phyloP scores from a whole-genome alignment of 2,797 vertebrate species.

The Rhinichthys osculus region DNA sequence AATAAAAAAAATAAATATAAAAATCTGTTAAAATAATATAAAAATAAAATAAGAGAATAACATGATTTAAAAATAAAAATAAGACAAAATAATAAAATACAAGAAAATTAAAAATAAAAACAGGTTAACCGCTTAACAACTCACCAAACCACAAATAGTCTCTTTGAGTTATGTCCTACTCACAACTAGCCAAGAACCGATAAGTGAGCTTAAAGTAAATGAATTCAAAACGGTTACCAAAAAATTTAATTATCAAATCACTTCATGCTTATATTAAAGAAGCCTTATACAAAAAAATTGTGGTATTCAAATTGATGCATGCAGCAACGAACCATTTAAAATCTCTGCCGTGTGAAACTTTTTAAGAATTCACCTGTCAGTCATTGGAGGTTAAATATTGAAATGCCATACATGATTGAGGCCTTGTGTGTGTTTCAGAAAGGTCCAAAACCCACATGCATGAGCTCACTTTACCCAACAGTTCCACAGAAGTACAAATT shows the following conservation, averaged over 20 bases:
- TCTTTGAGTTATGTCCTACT: not conserved
- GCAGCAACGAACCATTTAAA: conserved; percentile 24
- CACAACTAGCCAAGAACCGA: not conserved
- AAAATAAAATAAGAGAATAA: not conserved
- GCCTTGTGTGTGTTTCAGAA: conserved; percentile 32
- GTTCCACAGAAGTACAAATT: conserved; percentile 56
- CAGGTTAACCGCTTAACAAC: not conserved
- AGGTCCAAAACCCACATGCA: conserved; percentile 33
- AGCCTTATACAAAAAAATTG: not conserved
- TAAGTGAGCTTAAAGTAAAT: not conserved
- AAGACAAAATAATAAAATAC: not conserved
- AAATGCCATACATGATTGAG: conserved; percentile 32
- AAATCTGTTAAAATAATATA: not conserved
- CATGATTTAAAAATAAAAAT: not conserved
- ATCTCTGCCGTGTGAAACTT: conserved; percentile 8
- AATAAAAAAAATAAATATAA: not conserved
- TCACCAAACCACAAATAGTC: not conserved
- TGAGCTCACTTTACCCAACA: conserved; percentile 42
- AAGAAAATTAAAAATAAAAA: not conserved
- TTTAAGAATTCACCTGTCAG: conserved; percentile 6
- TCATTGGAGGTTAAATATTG: conserved; percentile 51
- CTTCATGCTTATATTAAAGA: conserved; percentile 1
- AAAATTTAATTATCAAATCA: not conserved
- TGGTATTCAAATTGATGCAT: not conserved
- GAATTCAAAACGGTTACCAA: not conserved